phyloP scores from a whole-genome alignment of 2,888 invertebrate genomes.

The Ectropis crepuscularia region DNA sequence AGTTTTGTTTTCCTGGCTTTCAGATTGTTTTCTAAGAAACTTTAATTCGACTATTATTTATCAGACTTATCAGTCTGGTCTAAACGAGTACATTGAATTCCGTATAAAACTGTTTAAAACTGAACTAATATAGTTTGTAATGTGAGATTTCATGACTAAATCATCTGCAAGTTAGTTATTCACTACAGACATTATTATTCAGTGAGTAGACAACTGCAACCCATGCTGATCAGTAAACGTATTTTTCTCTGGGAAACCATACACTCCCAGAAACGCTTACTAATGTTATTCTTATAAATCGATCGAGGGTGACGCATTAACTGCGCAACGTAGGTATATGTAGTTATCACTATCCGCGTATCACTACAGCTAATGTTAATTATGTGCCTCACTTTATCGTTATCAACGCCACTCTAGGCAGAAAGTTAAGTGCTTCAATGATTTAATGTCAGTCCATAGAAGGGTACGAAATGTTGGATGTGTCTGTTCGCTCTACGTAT shows the following conservation, averaged over 20 bases:
- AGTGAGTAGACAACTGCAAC: too few species aligned
- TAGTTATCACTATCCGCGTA: slow-evolving; percentile 40
- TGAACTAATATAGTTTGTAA: too few species aligned
- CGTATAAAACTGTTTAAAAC: too few species aligned
- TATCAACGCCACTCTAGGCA: slow-evolving; percentile 52
- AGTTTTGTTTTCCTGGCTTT: not conserved
- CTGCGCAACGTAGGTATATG: slow-evolving; percentile 43
- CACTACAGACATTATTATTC: too few species aligned
- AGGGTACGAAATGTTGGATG: slow-evolving; percentile 41
- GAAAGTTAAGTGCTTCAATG: slow-evolving; percentile 53
- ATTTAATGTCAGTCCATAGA: slow-evolving; percentile 47
- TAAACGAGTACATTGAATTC: too few species aligned
- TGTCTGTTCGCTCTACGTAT: slow-evolving; percentile 28
- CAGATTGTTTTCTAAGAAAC: not conserved
- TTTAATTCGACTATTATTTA: too few species aligned
- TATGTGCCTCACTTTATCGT: slow-evolving; percentile 48
- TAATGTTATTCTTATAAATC: slow-evolving; percentile 10
- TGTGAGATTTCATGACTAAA: too few species aligned
- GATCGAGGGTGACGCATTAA: slow-evolving; percentile 38
- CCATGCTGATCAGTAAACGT: not conserved
- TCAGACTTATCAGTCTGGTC: too few species aligned
- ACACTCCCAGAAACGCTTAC: not conserved
- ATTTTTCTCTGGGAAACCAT: not conserved
- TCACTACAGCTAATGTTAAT: slow-evolving; percentile 54
- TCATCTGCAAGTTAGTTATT: too few species aligned